Conservation (phyloP, 2,888 invertebrate genomes). For the Lamellibrachia satsuma region DNA sequence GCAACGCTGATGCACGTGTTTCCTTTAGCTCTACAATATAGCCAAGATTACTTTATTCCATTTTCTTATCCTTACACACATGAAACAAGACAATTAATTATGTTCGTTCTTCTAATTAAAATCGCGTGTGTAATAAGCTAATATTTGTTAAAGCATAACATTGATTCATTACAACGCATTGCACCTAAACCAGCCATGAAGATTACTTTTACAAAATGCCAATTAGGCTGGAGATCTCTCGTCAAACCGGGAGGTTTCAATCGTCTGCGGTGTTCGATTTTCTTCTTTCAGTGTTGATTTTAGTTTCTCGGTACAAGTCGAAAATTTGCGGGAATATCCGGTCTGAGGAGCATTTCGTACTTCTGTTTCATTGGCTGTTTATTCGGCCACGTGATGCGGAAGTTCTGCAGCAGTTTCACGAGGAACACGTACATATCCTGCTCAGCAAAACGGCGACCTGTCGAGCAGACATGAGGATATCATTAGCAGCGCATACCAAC, state of each 20-base stretch:
- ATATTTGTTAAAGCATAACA: too few species aligned
- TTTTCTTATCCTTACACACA: too few species aligned
- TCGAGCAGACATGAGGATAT: not conserved
- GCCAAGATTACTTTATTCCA: too few species aligned
- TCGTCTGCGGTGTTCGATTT: not conserved
- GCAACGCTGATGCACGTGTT: too few species aligned
- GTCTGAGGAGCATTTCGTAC: conserved; percentile 51
- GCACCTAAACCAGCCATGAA: too few species aligned
- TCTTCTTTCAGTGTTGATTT: not conserved
- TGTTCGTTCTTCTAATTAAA: too few species aligned
- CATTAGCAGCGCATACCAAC: not conserved
- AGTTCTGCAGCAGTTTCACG: conserved; percentile 61
- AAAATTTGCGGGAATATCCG: conserved; percentile 49
- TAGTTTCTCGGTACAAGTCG: conserved; percentile 44
- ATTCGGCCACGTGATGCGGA: conserved; percentile 49
- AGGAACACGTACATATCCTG: conserved; percentile 78
- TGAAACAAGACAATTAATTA: too few species aligned
- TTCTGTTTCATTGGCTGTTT: conserved; percentile 46
- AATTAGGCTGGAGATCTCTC: too few species aligned
- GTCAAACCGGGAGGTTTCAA: not conserved
- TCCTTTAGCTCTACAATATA: too few species aligned
- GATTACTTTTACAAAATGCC: too few species aligned
- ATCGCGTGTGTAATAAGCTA: too few species aligned
- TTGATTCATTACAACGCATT: too few species aligned
- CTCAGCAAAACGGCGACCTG: conserved; percentile 85